Evolutionary conservation across 2,888 invertebrate species (phyloP).

Genomic region (Drosophila eohydei): DNA sequence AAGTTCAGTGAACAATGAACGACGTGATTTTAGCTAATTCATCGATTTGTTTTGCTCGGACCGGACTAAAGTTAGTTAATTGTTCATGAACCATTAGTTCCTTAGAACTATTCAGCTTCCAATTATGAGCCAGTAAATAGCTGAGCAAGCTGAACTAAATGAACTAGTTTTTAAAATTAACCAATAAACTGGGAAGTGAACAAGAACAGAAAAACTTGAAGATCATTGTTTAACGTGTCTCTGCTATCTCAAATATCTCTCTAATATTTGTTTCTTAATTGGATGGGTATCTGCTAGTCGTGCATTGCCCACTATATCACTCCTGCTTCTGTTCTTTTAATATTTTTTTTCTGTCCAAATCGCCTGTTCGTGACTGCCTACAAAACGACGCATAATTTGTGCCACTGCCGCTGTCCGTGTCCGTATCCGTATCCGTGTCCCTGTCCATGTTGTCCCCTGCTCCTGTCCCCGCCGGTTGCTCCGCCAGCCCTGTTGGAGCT

Average conservation of each 20-base stretch:
- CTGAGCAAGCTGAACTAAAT: too few relatives aligned
- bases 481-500: constrained; percentile 21
- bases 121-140: too few relatives aligned
- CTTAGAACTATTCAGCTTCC: too few relatives aligned
- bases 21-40: too few relatives aligned
- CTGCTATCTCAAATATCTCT: too few relatives aligned
- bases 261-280: too few relatives aligned
- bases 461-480: not conserved
- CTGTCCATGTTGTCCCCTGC: not conserved
- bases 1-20: not conserved
- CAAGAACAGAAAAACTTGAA: too few relatives aligned
- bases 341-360: constrained; percentile 47
- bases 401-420: constrained; percentile 65
- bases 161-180: not conserved
- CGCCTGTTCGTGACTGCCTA: constrained; percentile 74
- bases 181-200: not conserved
- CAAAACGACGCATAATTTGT: constrained; percentile 79
- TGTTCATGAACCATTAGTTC: too few relatives aligned
- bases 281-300: not conserved
- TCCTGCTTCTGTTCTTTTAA: not conserved
- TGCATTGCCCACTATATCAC: not conserved
- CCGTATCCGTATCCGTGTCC: constrained; percentile 18
- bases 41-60: too few relatives aligned
- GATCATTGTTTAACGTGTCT: too few relatives aligned
- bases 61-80: too few relatives aligned